phyloP scores from a whole-genome alignment of 1,140 invertebrate genomes.

The Palaemon carinicauda region DNA sequence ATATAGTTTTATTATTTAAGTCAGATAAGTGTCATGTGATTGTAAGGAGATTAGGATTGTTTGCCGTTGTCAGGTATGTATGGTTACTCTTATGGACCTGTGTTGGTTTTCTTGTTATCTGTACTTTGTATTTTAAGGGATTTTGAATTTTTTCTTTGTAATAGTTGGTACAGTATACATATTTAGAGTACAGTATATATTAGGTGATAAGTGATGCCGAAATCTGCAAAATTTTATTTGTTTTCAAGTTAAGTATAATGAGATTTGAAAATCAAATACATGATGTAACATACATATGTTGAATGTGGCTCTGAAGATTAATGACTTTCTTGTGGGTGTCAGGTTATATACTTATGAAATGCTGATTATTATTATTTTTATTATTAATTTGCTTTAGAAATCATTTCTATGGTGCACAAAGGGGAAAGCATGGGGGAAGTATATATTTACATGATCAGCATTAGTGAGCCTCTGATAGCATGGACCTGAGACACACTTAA shows the following conservation, averaged over 20 bases:
- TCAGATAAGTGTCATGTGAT: constrained; percentile 35
- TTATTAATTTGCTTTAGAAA: neutral
- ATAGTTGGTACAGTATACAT: constrained; percentile 19
- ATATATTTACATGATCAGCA: constrained; percentile 41
- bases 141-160: constrained; percentile 4
- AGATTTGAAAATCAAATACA: constrained; percentile 13
- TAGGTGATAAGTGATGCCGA: constrained; percentile 1
- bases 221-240: no score
- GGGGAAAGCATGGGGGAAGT: constrained; percentile 37
- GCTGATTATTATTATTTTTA: no score
- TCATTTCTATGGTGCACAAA: constrained; percentile 49
- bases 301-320: constrained; percentile 10
- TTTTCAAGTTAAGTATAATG: no score
- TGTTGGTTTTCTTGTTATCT: constrained; percentile 15
- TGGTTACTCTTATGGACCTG: constrained; percentile 32
- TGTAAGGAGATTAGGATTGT: constrained; percentile 21
- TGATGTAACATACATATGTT: neutral
- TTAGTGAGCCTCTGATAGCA: constrained; percentile 39
- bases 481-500: constrained; percentile 8
- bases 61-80: constrained; percentile 31
- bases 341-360: neutral
- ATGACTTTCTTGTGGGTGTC: constrained; percentile 14
- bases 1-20: constrained; percentile 5
- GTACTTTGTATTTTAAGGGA: constrained; percentile 17
- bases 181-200: constrained; percentile 31